Evolutionary conservation across 2,888 invertebrate species (phyloP).

Genomic region (Cecidostiba fungosa): DNA sequence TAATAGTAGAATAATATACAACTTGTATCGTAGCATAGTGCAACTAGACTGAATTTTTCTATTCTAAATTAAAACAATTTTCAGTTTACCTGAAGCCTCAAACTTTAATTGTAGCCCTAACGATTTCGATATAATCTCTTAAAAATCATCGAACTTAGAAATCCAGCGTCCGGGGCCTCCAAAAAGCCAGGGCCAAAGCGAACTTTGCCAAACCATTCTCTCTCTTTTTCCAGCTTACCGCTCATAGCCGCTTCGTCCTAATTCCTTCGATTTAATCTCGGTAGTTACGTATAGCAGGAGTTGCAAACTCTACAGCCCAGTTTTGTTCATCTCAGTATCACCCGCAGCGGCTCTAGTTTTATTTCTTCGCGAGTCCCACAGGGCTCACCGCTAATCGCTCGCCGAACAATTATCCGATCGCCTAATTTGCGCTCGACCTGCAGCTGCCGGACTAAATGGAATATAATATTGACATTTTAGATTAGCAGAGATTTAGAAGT

Average conservation of each 20-base stretch:
- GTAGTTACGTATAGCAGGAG: constrained; percentile 20
- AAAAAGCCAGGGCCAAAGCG: background rate
- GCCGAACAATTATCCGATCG: constrained; percentile 46
- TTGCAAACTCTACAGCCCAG: constrained; percentile 31
- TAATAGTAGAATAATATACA: background rate
- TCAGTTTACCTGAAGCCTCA: no score
- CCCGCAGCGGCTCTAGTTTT: background rate
- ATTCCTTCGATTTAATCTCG: constrained; percentile 53
- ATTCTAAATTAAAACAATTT: no score
- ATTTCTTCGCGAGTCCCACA: constrained; percentile 15
- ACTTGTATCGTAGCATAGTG: background rate
- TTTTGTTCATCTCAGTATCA: constrained; percentile 1
- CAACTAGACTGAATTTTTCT: no score
- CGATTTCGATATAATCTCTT: background rate
- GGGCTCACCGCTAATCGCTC: constrained; percentile 40
- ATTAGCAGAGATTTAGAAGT: no score
- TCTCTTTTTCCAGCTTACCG: background rate
- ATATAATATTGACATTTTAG: background rate
- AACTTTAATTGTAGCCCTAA: background rate
- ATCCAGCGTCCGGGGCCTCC: background rate
- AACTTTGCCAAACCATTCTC: background rate
- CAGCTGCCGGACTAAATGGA: background rate
- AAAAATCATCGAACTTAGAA: background rate
- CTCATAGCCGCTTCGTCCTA: background rate
- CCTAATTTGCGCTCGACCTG: constrained; percentile 34